These are phyloP conservation scores for Salticus scenicus DNA, from an alignment of 2,888 invertebrate species.

Conservation along the genomic window DNA sequence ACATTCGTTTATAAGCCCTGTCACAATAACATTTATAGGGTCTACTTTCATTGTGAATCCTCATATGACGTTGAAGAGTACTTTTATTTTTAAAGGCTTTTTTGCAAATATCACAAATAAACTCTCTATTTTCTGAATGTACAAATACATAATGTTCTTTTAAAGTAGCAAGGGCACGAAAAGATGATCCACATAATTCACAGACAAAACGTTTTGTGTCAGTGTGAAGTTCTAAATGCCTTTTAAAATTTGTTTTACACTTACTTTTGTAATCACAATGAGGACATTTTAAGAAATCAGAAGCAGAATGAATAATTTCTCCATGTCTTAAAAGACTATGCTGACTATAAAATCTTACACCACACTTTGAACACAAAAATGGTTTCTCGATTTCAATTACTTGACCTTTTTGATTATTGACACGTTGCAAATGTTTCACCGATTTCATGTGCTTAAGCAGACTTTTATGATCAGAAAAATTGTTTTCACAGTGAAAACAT, in stretches of 20 bases:
- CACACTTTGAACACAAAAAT: slow-evolving; percentile 74
- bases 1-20: slow-evolving; percentile 63
- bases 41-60: slow-evolving; percentile 63
- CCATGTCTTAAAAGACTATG: slow-evolving; percentile 74
- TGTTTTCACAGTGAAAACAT: slow-evolving; percentile 73
- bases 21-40: slow-evolving; percentile 64
- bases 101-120: slow-evolving; percentile 74
- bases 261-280: slow-evolving; percentile 75
- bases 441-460: slow-evolving; percentile 74
- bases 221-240: slow-evolving; percentile 75
- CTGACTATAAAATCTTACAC: slow-evolving; percentile 73
- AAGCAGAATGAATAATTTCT: slow-evolving; percentile 73
- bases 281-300: slow-evolving; percentile 73
- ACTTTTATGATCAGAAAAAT: slow-evolving; percentile 73
- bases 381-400: slow-evolving; percentile 60
- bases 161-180: slow-evolving; percentile 75
- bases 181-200: slow-evolving; percentile 76
- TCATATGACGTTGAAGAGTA: slow-evolving; percentile 50
- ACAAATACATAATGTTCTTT: slow-evolving; percentile 76
- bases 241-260: slow-evolving; percentile 74
- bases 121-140: slow-evolving; percentile 74
- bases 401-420: slow-evolving; percentile 70
- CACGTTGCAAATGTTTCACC: slow-evolving; percentile 72
- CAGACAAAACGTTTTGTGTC: slow-evolving; percentile 75
- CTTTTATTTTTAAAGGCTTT: slow-evolving; percentile 72